Percentiles rank a stretch among this genome's conserved stretches.
phyloP scores from a whole-genome alignment of 2,113 vertebrate species.

The Noturus placidus region DNA sequence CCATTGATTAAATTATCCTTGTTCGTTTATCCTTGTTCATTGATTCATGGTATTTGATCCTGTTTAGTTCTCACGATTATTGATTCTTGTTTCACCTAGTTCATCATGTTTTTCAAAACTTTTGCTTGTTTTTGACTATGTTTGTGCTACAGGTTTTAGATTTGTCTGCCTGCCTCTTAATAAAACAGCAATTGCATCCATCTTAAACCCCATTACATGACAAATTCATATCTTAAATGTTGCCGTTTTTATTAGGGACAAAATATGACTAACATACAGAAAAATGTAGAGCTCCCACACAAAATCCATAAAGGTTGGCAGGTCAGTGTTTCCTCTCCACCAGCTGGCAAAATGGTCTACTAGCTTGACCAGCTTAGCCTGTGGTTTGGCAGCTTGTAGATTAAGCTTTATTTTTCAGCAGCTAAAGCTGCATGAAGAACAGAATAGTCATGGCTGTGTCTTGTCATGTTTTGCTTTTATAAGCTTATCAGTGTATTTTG shows the following conservation, averaged over 20 bases:
- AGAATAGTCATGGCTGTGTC: neutral
- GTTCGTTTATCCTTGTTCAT: too few relatives aligned
- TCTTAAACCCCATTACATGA: too few relatives aligned
- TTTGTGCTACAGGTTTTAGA: too few relatives aligned
- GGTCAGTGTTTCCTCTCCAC: neutral
- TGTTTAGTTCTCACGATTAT: too few relatives aligned
- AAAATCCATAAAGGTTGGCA: neutral
- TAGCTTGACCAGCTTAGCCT: neutral
- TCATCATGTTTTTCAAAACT: too few relatives aligned
- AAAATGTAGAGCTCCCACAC: neutral
- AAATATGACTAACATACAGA: neutral
- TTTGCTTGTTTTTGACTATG: too few relatives aligned
- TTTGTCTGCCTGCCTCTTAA: too few relatives aligned
- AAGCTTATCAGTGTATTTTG: neutral
- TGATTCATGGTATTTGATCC: too few relatives aligned
- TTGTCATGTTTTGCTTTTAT: neutral
- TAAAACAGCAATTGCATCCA: too few relatives aligned
- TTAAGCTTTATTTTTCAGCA: neutral
- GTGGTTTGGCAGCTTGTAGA: neutral
- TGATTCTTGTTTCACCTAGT: too few relatives aligned
- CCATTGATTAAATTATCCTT: too few relatives aligned
- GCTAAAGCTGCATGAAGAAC: neutral
- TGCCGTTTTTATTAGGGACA: neutral
- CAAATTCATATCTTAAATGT: too few relatives aligned
- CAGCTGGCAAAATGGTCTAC: neutral